phyloP scores from a whole-genome alignment of 2,113 vertebrate species.

The Struthidea cinerea region DNA sequence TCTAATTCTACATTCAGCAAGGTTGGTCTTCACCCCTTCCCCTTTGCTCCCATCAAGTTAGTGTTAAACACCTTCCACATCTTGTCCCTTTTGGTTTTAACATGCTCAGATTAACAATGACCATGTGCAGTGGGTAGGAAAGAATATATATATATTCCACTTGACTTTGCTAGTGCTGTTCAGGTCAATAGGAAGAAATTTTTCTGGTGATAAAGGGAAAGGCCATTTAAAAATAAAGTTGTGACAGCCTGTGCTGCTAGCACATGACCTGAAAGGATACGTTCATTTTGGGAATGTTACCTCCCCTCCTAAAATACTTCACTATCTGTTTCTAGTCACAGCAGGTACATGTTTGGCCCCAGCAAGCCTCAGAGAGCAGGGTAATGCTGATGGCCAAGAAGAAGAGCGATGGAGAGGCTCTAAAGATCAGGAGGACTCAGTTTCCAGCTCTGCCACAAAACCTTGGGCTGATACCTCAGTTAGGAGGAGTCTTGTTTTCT shows the following conservation, averaged over 20 bases:
- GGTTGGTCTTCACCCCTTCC: neutral
- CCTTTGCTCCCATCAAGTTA: slow-evolving; percentile 2
- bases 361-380: neutral
- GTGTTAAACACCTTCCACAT: neutral
- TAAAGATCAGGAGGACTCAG: neutral
- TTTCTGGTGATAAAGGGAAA: slow-evolving; percentile 15
- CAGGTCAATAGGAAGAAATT: slow-evolving; percentile 32
- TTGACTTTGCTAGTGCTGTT: slow-evolving; percentile 39
- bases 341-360: neutral
- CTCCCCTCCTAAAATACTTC: neutral
- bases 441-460: neutral
- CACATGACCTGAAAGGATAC: neutral
- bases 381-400: neutral
- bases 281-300: neutral
- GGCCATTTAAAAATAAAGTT: slow-evolving; percentile 56
- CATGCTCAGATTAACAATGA: slow-evolving; percentile 56
- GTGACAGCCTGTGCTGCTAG: neutral
- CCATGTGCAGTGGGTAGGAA: slow-evolving; percentile 24
- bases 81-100: slow-evolving; percentile 32
- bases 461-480: neutral
- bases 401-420: neutral
- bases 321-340: neutral
- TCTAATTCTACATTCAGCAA: neutral
- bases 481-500: neutral
- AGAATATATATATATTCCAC: slow-evolving; percentile 23